Base-by-base conservation (phyloP, 2,888 invertebrate genomes). In the Busseola fusca region DNA sequence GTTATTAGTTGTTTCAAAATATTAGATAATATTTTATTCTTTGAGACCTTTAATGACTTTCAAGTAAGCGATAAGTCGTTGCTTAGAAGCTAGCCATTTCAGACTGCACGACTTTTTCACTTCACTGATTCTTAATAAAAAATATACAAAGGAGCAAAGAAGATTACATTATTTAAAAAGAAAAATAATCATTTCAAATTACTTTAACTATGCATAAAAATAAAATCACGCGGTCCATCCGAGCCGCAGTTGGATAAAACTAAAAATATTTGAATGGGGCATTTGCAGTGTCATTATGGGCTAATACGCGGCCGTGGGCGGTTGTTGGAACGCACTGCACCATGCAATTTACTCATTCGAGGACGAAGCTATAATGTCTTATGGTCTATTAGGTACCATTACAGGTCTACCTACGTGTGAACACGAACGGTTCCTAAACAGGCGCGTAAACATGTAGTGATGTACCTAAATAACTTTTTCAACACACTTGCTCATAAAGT, bases 341-440 rank as follows among this genome's bases (percentile, higher is more conserved):
- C 86, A 84, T 88, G 88, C 91, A 90, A 91, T 91, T 90, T 91
- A 89, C 88, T 87, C 76, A 80, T 82, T 74, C 83, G 84, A 89
- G 84, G 82, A 84, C 84, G 85, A 86, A 87, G 84, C 85, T 84
- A 84, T 88, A 86, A 89, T 86, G 85, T 86, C 86, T 86, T 87
- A 87, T 84, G 86, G 86, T 83, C 85, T 81, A 87, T 87, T 86
- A 85, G 73, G 80, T 84, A 82, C 84, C 81, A 80, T 83, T 86
- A 56, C 48, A 45, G 63, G 63, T 74, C 75, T 70, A 71, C 77
- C 64, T 80, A 80, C 75, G 76, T 76, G 42, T 69, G 56, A 78
- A 71, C 74, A 74, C 66, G 59, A 76, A 74, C 80, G 64, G 42
- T 65, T 62, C 67, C 66, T 78, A 69, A 74, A 69, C 59, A 40